Evolutionary conservation across 2,888 invertebrate genomes (phyloP).

Genomic region (Drosophila buzzatii): DNA sequence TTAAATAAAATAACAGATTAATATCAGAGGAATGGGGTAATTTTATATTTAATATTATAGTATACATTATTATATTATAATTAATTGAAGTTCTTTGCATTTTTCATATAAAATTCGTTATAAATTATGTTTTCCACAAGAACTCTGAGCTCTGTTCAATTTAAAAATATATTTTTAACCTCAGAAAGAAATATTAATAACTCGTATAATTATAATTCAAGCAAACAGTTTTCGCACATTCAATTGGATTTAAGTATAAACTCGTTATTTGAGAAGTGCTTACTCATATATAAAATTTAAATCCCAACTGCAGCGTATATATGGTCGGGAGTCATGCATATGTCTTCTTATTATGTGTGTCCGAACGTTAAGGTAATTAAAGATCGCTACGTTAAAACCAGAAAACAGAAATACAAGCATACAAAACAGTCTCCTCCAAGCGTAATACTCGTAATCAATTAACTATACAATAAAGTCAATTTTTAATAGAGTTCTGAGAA

Average conservation of each 20-base stretch:
- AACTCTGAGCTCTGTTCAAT: neutral
- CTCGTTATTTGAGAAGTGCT: conserved; percentile 5
- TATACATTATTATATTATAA: too few species aligned
- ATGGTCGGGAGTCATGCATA: neutral
- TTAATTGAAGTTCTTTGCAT: too few species aligned
- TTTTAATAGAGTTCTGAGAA: conserved; percentile 4
- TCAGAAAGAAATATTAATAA: neutral
- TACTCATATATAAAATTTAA: conserved; percentile 7
- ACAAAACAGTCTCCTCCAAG: conserved; percentile 20
- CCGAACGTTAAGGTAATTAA: conserved; percentile 17
- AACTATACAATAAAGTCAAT: conserved; percentile 44
- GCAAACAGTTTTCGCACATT: neutral
- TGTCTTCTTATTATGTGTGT: neutral
- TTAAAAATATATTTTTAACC: neutral
- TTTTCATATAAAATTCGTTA: too few species aligned
- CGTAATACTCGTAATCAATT: conserved; percentile 44
- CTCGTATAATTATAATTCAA: conserved; percentile 4
- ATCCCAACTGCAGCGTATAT: conserved; percentile 17
- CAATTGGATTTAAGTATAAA: conserved; percentile 1
- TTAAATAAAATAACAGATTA: neutral
- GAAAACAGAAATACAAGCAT: conserved; percentile 16
- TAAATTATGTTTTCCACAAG: too few species aligned
- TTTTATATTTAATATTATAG: too few species aligned
- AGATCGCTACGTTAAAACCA: conserved; percentile 18
- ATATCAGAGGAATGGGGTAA: neutral